Evolutionary conservation across 1,140 invertebrate genomes (phyloP).

Genomic region (Schlechtendalia chinensis): DNA sequence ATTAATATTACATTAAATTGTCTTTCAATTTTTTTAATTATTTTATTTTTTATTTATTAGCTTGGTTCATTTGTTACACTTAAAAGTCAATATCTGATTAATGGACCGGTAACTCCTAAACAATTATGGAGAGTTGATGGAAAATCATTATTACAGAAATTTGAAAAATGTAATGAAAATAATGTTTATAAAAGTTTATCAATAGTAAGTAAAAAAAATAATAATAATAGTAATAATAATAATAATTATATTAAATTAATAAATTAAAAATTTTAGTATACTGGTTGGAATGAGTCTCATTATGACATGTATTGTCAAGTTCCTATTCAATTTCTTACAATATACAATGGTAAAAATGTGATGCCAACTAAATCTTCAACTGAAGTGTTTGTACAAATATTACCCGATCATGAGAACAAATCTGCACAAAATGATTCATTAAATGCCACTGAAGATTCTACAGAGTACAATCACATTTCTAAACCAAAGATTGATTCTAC

Average conservation of each 20-base stretch:
- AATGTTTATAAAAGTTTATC: slow-evolving; percentile 17
- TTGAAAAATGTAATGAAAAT: slow-evolving; percentile 66
- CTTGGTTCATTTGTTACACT: slow-evolving; percentile 17
- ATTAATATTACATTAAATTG: background rate
- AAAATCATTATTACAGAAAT: slow-evolving; percentile 81
- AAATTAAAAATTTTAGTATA: background rate
- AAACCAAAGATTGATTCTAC: background rate
- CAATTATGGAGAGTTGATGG: slow-evolving; percentile 83
- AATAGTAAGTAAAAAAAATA: background rate
- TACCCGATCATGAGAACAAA: background rate
- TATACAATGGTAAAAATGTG: background rate
- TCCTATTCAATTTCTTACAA: background rate
- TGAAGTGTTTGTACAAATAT: background rate
- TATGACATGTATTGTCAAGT: slow-evolving; percentile 4
- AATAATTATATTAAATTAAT: background rate
- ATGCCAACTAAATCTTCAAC: background rate
- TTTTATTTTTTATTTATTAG: background rate
- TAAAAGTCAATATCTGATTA: background rate
- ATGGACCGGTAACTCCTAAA: background rate
- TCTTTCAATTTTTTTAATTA: background rate
- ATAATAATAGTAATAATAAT: background rate
- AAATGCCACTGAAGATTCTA: background rate
- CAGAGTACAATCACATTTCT: background rate
- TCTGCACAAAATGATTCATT: background rate
- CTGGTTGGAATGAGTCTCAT: slow-evolving; percentile 12